phyloP scores from a whole-genome alignment of 2,888 invertebrate species.

The Pollenia griseotomentosa region DNA sequence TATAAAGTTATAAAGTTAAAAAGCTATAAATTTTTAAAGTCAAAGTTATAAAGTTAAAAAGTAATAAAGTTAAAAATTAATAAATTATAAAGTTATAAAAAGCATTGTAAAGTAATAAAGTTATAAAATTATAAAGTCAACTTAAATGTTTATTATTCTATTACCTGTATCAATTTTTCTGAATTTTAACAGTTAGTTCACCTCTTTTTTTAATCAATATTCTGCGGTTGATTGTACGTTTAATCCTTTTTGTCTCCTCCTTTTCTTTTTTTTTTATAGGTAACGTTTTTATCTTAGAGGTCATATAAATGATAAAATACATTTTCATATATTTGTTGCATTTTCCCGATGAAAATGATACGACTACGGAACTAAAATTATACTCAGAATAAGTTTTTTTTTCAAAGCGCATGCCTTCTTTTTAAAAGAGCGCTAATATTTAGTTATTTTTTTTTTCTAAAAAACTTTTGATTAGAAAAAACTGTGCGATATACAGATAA shows the following conservation, averaged over 20 bases:
- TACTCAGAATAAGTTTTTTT: neutral
- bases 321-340: slow-evolving; percentile 62
- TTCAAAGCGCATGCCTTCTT: slow-evolving; percentile 54
- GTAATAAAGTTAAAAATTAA: no score
- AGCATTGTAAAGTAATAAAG: no score
- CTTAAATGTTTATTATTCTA: no score
- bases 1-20: no score
- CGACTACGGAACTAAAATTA: slow-evolving; percentile 1
- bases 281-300: slow-evolving; percentile 44
- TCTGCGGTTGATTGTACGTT: slow-evolving; percentile 50
- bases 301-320: slow-evolving; percentile 68
- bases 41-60: no score
- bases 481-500: neutral
- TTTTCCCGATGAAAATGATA: slow-evolving; percentile 45
- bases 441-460: slow-evolving; percentile 26
- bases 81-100: no score
- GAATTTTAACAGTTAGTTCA: neutral
- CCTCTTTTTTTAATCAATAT: slow-evolving; percentile 10
- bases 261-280: neutral
- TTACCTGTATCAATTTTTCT: no score
- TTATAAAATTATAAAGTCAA: no score
- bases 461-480: slow-evolving; percentile 50
- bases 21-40: no score
- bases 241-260: slow-evolving; percentile 41
- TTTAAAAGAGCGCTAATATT: slow-evolving; percentile 4